Base-by-base conservation (phyloP, 1,140 invertebrate species). In the Panonychus citri region DNA sequence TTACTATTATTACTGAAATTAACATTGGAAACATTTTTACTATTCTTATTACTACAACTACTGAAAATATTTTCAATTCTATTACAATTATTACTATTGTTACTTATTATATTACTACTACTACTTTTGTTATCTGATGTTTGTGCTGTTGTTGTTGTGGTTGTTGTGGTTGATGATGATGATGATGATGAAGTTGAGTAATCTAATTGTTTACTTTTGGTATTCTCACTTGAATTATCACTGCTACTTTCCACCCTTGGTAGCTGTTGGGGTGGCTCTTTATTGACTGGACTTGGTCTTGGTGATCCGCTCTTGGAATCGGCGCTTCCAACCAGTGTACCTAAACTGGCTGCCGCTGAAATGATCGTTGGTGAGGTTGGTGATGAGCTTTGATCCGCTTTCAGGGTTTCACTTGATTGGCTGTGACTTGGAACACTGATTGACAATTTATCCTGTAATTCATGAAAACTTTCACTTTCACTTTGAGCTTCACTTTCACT, bases 351-450 rank as follows among this genome's bases (percentile, higher is more conserved):
- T 3, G 63, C 61, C 3, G 78, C 78, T 62, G 79, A 82, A 2
- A 81, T 64, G 56, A 79, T 81, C 37, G 80, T 78, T 0, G 80
- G 80, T 0, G 81, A 82, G 1, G 78, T 78, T 42, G 78, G 76
- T 34, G n/a, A n/a, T 24, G 73, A 73, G 64, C 76, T 78, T 10
- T 60, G 54, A 43, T 63, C 59, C 5, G 55, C 54, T 25, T 60
- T 61, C 25, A 60, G 55, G 49, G 56, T 57, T 51, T 62, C 55
- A 65, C 73, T 79, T 78, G 81, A 70, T 78, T 82, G 3, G 81
- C 68, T 30, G 80, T 83, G 64, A 17, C 17, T 24, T 82, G 80
- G 61, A 40, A 56, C 40, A 48, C 53, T 3, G n/a, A n/a, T n/a
- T n/a, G n/a, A n/a, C 10, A 52, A 37, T 15, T 53, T 34, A 5